A percentile compares a stretch with the other conserved stretches of the same genome.
Conservation (phyloP, 2,888 invertebrate genomes). For the Mesochorus sp. region DNA sequence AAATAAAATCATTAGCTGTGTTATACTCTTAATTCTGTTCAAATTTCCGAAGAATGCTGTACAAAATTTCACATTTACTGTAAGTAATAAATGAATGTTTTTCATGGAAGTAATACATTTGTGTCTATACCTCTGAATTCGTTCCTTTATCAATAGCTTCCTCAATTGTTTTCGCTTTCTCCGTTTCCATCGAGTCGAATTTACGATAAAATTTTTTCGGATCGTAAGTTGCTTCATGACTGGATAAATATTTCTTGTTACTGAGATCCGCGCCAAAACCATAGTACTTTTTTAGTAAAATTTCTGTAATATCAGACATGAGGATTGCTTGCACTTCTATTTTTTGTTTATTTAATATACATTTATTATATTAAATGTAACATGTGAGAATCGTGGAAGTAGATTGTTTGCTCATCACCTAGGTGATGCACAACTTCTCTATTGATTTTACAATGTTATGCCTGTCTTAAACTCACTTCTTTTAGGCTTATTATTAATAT, state of each 20-base stretch:
- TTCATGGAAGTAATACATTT: too few species aligned
- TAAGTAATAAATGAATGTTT: too few species aligned
- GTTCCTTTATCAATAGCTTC: constrained; percentile 1
- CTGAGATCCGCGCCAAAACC: constrained; percentile 63
- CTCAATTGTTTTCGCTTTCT: constrained; percentile 43
- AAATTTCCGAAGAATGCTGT: too few species aligned
- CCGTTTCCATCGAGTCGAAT: constrained; percentile 44
- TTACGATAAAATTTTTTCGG: constrained; percentile 40
- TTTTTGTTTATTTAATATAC: background rate
- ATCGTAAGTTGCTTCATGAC: constrained; percentile 61
- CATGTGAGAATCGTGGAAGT: constrained; percentile 20
- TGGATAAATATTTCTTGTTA: constrained; percentile 58
- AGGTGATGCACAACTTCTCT: constrained; percentile 42
- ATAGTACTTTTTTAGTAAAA: constrained; percentile 69
- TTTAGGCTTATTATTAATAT: too few species aligned
- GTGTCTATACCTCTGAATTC: constrained; percentile 47
- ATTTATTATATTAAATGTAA: background rate
- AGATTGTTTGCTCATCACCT: constrained; percentile 56
- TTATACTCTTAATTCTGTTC: too few species aligned
- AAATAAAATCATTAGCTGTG: too few species aligned
- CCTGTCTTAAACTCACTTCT: too few species aligned
- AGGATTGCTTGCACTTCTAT: background rate
- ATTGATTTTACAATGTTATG: constrained; percentile 41
- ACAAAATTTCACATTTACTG: too few species aligned
- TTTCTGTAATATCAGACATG: constrained; percentile 68